These are phyloP conservation scores for Helicoverpa armigera DNA, from an alignment of 1,140 invertebrate genomes.

Conservation along the genomic window DNA sequence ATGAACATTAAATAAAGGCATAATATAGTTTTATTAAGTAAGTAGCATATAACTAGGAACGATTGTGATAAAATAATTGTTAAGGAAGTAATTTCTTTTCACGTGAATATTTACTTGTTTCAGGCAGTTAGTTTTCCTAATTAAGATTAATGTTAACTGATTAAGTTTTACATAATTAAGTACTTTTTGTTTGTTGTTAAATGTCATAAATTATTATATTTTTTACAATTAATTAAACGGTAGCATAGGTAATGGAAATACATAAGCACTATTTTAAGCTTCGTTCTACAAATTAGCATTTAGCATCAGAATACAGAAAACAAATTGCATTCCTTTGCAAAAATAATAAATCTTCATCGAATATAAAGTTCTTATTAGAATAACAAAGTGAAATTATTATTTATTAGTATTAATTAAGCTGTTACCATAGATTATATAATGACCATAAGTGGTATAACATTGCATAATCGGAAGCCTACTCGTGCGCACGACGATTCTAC, in stretches of 20 bases:
- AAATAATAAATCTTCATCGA: too few species aligned
- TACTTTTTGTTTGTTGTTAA: background rate
- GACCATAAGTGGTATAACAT: slow-evolving; percentile 26
- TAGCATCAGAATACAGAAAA: background rate
- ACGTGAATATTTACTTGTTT: slow-evolving; percentile 21
- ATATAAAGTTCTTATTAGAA: background rate
- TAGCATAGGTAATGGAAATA: background rate
- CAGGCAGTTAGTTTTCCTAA: slow-evolving; percentile 15
- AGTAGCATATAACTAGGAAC: slow-evolving; percentile 11
- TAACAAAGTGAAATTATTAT: slow-evolving; percentile 19
- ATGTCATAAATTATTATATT: background rate
- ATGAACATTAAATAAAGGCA: background rate
- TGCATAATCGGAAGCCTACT: slow-evolving; percentile 51
- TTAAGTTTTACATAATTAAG: slow-evolving; percentile 21
- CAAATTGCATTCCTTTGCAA: background rate
- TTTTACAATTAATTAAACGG: background rate
- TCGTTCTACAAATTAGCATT: background rate
- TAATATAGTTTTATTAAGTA: background rate
- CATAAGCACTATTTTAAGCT: too few species aligned
- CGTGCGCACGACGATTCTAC: slow-evolving; percentile 48
- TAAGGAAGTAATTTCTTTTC: slow-evolving; percentile 22
- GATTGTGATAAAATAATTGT: slow-evolving; percentile 27
- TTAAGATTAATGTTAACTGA: slow-evolving; percentile 11
- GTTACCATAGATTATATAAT: slow-evolving; percentile 47
- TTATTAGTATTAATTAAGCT: slow-evolving; percentile 19